A percentile compares a stretch with the other conserved stretches of the same genome.
Evolutionary conservation across 2,888 invertebrate genomes (phyloP).

Genomic region (Ischnus inquisitorius): DNA sequence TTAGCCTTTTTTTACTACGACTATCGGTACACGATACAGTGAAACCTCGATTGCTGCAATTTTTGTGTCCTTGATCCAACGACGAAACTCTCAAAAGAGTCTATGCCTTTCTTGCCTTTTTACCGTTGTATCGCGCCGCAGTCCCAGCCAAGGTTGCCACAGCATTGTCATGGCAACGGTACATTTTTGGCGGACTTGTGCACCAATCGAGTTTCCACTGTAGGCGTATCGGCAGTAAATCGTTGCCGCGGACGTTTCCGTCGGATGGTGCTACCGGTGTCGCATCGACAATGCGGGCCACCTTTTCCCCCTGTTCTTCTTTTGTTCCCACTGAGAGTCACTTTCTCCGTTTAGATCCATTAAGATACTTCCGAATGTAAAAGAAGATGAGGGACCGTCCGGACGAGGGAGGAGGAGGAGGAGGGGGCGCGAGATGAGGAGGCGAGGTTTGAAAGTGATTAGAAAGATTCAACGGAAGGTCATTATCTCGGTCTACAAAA

Average conservation of each 20-base stretch:
- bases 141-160: too few relatives aligned
- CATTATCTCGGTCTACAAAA: slow-evolving; percentile 52
- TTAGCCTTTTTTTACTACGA: not conserved
- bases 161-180: too few relatives aligned
- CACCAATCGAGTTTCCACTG: too few relatives aligned
- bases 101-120: too few relatives aligned
- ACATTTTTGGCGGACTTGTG: too few relatives aligned
- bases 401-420: slow-evolving; percentile 2
- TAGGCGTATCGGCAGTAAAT: not conserved
- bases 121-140: too few relatives aligned
- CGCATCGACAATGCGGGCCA: slow-evolving; percentile 39
- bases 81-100: too few relatives aligned
- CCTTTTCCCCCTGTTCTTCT: slow-evolving; percentile 5
- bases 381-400: not conserved
- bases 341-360: slow-evolving; percentile 51
- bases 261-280: not conserved
- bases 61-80: too few relatives aligned
- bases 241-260: slow-evolving; percentile 15
- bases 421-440: slow-evolving; percentile 1
- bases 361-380: slow-evolving; percentile 33
- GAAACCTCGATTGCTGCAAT: too few relatives aligned
- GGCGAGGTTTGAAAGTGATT: slow-evolving; percentile 28
- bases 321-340: slow-evolving; percentile 7
- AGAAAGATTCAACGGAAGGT: slow-evolving; percentile 46
- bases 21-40: not conserved